Base-by-base conservation (phyloP, 1,140 invertebrate species). In the Drosophila cardini region DNA sequence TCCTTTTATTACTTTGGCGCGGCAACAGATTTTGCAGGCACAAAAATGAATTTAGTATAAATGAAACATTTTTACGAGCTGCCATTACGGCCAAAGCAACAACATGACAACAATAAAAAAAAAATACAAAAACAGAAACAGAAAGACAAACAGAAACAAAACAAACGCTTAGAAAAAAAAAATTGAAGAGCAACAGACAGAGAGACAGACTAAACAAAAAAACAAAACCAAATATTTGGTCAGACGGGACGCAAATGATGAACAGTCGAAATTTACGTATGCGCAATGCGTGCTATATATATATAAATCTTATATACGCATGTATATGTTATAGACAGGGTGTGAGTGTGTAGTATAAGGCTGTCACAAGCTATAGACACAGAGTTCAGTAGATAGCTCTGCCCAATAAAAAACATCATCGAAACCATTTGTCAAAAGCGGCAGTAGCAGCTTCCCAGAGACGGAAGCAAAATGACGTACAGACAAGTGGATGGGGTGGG, bases 31-130 rank as follows among this genome's bases (percentile, higher is more conserved):
- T 89, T 89, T 53, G 68, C 68, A 67, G 84, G 85, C 79, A 87
- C 84, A 87, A 87, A 87, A 87, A 89, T 87, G 79, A 89, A 89
- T 89, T 89, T 89, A 89, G 84, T 84, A 89, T 89, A 89, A 89
- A 89, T 89, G 84, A 89, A 89, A 89, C 84, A 89, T 89, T 89
- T 89, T 89, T 89, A 89, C 84, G 84, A 89, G 80, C 84, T 89
- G 84, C 73, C 84, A 89, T 89, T 89, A 89, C 85, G 73, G 50
- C 70, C 62, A 72, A 84, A 74, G 84, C 79, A 87, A 87, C 84
- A 89, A 87, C 84, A 89, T 80, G 83, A 89, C 84, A 83, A 87
- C 83, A 87, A 87, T 87, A 83, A 87, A 89, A 81, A 70, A 64
- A 75, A 67, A 78, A 62, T 67, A 48, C 48, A 26, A 34, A 32